phyloP scores from a whole-genome alignment of 2,888 invertebrate species.

The Dryomyza anilis region DNA sequence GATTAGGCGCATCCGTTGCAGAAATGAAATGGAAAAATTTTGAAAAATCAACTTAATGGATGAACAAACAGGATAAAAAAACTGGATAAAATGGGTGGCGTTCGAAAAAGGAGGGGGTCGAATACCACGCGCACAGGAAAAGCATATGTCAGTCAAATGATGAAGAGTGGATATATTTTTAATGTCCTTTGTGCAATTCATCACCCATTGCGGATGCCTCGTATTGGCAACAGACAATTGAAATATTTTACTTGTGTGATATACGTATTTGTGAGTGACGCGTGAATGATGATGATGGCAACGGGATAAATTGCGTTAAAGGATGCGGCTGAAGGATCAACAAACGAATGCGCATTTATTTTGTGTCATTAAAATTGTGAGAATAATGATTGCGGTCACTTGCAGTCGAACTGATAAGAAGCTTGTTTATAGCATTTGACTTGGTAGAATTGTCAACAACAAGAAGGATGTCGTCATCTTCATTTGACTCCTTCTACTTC shows the following conservation, averaged over 20 bases:
- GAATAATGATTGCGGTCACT: constrained; percentile 18
- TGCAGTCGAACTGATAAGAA: constrained; percentile 17
- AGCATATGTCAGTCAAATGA: constrained; percentile 4
- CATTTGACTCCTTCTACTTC: neutral
- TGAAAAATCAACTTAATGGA: constrained; percentile 14
- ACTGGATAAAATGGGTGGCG: neutral
- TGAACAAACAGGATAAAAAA: neutral
- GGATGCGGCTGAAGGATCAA: neutral
- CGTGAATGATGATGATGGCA: neutral
- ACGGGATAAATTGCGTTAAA: neutral
- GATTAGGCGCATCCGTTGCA: constrained; percentile 28
- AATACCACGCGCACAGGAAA: neutral
- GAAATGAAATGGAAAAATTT: neutral
- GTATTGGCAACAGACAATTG: constrained; percentile 15
- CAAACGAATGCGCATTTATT: neutral
- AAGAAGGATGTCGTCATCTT: neutral
- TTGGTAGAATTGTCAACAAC: neutral
- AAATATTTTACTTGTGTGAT: constrained; percentile 11
- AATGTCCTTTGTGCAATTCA: constrained; percentile 5
- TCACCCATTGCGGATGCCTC: constrained; percentile 14
- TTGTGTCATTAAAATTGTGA: too few relatives aligned
- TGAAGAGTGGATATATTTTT: constrained; percentile 13
- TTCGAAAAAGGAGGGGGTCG: neutral
- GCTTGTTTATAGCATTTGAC: constrained; percentile 17
- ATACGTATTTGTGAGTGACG: neutral